A percentile compares a stretch with the other conserved stretches of the same genome.
phyloP scores from a whole-genome alignment of 2,113 vertebrate species.

The Calyptommatus sinebrachiatus region DNA sequence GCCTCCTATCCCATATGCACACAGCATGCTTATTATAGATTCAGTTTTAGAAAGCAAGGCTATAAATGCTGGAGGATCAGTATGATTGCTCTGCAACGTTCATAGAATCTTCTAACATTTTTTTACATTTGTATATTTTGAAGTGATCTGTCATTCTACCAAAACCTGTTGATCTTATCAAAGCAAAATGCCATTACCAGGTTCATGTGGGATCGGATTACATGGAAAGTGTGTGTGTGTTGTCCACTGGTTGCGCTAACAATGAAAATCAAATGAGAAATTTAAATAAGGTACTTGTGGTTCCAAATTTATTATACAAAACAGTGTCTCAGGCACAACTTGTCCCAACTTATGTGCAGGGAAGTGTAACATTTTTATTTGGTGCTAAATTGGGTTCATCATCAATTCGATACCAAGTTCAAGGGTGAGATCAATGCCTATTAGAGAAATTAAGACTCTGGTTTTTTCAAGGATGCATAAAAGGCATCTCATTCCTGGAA shows the following conservation, averaged over 20 bases:
- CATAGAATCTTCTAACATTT: neutral
- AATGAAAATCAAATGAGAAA: neutral
- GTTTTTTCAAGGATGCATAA: neutral
- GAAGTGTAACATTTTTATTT: slow-evolving; percentile 4
- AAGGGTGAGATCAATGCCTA: slow-evolving; percentile 9
- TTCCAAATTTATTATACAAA: neutral
- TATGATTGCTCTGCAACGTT: neutral
- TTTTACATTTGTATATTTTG: too few relatives aligned
- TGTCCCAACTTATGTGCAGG: neutral
- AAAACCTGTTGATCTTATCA: neutral
- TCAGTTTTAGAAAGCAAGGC: neutral
- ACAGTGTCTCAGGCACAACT: neutral
- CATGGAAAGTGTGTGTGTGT: neutral
- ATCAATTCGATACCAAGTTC: slow-evolving; percentile 9
- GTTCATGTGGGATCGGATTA: neutral
- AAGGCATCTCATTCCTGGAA: neutral
- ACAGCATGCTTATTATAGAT: neutral
- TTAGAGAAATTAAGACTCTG: slow-evolving; percentile 16
- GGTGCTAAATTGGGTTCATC: neutral
- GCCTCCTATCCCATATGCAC: rapidly evolving
- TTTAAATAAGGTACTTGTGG: neutral
- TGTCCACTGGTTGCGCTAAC: neutral
- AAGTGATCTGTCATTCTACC: too few relatives aligned
- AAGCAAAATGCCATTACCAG: neutral
- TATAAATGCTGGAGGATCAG: neutral